Evolutionary conservation across 2,888 invertebrate species (phyloP).

Genomic region (Conops quadrifasciatus): DNA sequence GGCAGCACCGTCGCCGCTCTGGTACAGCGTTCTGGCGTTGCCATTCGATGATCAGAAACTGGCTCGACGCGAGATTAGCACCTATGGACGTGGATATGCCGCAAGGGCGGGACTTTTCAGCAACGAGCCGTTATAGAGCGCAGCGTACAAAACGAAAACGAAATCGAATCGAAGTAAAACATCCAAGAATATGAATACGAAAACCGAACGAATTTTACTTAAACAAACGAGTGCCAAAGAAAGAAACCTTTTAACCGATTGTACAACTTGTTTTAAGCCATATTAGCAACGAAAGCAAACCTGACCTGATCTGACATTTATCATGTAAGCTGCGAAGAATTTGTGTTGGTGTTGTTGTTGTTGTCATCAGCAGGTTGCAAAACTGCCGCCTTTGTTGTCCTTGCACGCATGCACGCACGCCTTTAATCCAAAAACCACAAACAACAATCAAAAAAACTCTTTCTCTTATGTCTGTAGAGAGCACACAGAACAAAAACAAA

Average conservation of each 20-base stretch:
- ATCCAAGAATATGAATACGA: constrained; percentile 25
- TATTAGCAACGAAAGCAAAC: constrained; percentile 32
- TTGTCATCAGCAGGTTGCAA: constrained; percentile 39
- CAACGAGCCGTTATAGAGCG: constrained; percentile 69
- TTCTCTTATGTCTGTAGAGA: too few relatives aligned
- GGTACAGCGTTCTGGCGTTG: constrained; percentile 90
- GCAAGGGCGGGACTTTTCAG: constrained; percentile 90
- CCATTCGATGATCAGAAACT: constrained; percentile 94
- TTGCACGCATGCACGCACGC: constrained; percentile 29
- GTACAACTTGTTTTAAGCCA: constrained; percentile 36
- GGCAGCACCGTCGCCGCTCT: constrained; percentile 75
- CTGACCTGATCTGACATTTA: constrained; percentile 32
- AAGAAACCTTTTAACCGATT: constrained; percentile 20
- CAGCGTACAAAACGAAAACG: constrained; percentile 37
- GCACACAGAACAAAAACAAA: not conserved
- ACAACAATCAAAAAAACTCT: not conserved
- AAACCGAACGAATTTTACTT: constrained; percentile 31
- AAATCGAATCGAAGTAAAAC: constrained; percentile 30
- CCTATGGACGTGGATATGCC: constrained; percentile 69
- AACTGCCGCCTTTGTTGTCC: constrained; percentile 45
- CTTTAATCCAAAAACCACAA: constrained; percentile 18
- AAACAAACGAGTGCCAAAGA: constrained; percentile 36
- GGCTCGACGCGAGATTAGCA: constrained; percentile 79
- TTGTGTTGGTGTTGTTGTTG: constrained; percentile 29
- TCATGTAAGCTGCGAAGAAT: constrained; percentile 32